Evolutionary conservation across 2,888 invertebrate genomes (phyloP).

Genomic region (Creontiades dilutus): DNA sequence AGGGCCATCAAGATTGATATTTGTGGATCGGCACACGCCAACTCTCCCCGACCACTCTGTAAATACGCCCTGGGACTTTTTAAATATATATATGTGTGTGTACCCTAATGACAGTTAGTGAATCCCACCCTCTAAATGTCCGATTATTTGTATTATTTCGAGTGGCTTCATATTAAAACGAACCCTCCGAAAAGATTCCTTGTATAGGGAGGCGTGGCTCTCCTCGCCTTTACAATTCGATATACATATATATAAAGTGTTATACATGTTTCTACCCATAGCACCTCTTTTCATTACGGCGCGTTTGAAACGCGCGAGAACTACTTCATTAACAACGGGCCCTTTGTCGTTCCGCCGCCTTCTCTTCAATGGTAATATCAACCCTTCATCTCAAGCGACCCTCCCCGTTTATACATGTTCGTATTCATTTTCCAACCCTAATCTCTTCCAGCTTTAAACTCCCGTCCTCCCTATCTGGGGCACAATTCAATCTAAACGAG

Average conservation of each 20-base stretch:
- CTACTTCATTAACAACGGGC: constrained; percentile 57
- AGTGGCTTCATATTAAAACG: constrained; percentile 66
- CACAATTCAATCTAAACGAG: constrained; percentile 63
- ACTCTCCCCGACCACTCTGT: not conserved
- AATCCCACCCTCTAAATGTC: not conserved
- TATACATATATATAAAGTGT: not conserved
- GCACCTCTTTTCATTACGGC: constrained; percentile 56
- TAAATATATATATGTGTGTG: no score
- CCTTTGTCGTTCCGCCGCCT: constrained; percentile 51
- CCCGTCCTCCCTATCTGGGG: constrained; percentile 7
- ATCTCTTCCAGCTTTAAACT: constrained; percentile 53
- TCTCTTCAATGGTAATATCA: constrained; percentile 53
- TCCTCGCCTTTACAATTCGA: not conserved
- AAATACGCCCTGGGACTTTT: not conserved
- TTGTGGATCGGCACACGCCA: constrained; percentile 33
- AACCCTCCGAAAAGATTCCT: constrained; percentile 18
- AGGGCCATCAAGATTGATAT: constrained; percentile 54
- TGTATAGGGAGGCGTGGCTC: not conserved
- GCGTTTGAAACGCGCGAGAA: constrained; percentile 30
- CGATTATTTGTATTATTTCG: constrained; percentile 70
- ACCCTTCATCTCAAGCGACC: constrained; percentile 44
- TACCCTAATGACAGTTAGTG: no score
- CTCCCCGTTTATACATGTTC: constrained; percentile 24
- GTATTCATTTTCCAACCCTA: constrained; percentile 64
- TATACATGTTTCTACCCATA: constrained; percentile 38